These are phyloP conservation scores for Phoenoteleia sp. DNA, from an alignment of 2,888 invertebrate species.

Conservation along the genomic window DNA sequence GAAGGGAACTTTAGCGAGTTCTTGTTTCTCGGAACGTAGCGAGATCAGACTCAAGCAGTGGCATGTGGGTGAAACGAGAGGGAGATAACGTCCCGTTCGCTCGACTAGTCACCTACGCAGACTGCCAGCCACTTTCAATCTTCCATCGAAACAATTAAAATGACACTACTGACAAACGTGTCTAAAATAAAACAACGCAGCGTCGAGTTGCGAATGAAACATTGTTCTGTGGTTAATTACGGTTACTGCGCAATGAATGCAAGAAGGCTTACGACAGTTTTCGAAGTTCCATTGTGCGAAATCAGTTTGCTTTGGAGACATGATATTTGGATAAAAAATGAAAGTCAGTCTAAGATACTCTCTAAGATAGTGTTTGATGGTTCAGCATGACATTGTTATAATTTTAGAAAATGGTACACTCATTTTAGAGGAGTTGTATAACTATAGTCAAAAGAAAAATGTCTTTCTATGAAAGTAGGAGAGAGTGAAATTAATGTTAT, in stretches of 20 bases:
- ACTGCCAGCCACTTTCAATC: constrained; percentile 14
- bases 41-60: neutral
- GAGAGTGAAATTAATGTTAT: too few species aligned
- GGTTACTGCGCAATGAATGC: neutral
- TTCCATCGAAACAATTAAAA: constrained; percentile 33
- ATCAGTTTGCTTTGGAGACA: too few species aligned
- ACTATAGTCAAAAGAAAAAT: too few species aligned
- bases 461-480: too few species aligned
- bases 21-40: constrained; percentile 30
- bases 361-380: too few species aligned
- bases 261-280: too few species aligned
- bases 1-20: constrained; percentile 24
- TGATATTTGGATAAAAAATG: too few species aligned
- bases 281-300: too few species aligned
- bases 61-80: constrained; percentile 30
- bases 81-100: constrained; percentile 35
- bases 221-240: neutral
- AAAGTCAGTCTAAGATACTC: too few species aligned
- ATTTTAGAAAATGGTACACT: too few species aligned
- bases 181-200: neutral
- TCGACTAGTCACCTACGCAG: constrained; percentile 33
- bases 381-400: too few species aligned
- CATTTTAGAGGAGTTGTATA: too few species aligned
- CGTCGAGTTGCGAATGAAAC: neutral
- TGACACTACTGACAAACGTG: constrained; percentile 21